Conservation (phyloP, 2,797 vertebrate species). For the Chelmon rostratus region DNA sequence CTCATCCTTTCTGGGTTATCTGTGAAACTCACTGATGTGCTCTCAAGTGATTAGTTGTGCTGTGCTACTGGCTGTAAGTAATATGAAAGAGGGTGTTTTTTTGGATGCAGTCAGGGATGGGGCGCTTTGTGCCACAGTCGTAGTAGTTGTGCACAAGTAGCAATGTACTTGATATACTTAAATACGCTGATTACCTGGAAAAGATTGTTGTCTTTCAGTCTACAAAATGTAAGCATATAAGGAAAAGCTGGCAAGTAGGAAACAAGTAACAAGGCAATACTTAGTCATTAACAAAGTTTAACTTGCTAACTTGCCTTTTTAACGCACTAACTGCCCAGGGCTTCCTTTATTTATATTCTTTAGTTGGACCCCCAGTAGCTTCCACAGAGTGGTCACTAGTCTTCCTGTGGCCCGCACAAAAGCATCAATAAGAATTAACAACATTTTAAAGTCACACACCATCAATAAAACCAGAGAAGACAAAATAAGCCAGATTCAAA, state of each 20-base stretch:
- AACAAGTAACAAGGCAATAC: background rate
- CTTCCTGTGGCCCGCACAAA: background rate
- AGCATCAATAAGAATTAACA: background rate
- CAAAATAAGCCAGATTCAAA: background rate
- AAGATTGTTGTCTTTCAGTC: background rate
- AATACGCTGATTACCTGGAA: background rate
- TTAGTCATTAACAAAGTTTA: constrained; percentile 45
- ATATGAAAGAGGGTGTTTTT: background rate
- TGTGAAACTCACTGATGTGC: background rate
- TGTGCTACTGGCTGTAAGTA: background rate
- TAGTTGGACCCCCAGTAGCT: background rate
- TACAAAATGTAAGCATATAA: constrained; percentile 4
- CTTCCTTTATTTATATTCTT: background rate
- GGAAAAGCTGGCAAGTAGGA: background rate
- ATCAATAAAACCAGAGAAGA: background rate
- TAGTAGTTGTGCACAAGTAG: background rate
- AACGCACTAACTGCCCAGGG: constrained; percentile 39
- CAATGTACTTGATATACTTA: background rate
- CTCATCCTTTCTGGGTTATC: background rate
- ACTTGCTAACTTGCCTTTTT: constrained; percentile 50
- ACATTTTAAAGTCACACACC: too few species aligned
- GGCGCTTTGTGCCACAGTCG: background rate
- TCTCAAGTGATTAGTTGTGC: constrained; percentile 16
- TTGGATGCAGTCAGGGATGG: background rate
- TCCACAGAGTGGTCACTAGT: background rate